Conservation (phyloP, 1,140 invertebrate genomes). For the Schlechtendalia chinensis region DNA sequence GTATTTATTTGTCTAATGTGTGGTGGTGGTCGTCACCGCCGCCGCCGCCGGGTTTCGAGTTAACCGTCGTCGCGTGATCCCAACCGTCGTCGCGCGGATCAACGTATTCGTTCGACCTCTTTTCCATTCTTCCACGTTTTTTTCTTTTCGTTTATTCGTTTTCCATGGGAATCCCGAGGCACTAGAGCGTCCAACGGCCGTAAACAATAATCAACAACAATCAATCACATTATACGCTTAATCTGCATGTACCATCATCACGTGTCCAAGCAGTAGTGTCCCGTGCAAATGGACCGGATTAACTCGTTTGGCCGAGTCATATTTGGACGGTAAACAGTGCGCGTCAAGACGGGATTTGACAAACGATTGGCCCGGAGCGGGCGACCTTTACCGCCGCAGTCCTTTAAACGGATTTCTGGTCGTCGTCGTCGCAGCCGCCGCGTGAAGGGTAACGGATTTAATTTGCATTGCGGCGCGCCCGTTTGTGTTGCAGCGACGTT, state of each 20-base stretch:
- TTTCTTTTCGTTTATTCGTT: too few relatives aligned
- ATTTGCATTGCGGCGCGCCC: constrained; percentile 36
- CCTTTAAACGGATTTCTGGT: constrained; percentile 47
- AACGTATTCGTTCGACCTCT: constrained; percentile 40
- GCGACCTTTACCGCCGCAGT: constrained; percentile 25
- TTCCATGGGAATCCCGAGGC: constrained; percentile 15
- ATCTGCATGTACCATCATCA: constrained; percentile 34
- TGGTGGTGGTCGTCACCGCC: too few relatives aligned
- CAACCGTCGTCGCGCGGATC: constrained; percentile 1
- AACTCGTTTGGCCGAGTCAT: constrained; percentile 34
- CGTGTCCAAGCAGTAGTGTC: background rate
- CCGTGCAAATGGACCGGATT: constrained; percentile 41
- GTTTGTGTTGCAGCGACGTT: background rate
- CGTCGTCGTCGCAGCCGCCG: too few relatives aligned
- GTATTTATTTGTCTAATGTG: too few relatives aligned
- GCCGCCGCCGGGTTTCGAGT: too few relatives aligned
- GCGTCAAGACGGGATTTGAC: constrained; percentile 36
- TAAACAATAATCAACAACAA: constrained; percentile 36
- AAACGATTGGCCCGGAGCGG: constrained; percentile 36
- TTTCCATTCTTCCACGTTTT: too few relatives aligned
- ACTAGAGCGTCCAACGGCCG: constrained; percentile 37
- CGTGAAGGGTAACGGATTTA: constrained; percentile 30
- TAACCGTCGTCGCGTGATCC: background rate
- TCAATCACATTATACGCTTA: constrained; percentile 25
- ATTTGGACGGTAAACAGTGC: constrained; percentile 40